Evolutionary conservation across 2,888 invertebrate species (phyloP).

Genomic region (Hirtodrosophila duncani): DNA sequence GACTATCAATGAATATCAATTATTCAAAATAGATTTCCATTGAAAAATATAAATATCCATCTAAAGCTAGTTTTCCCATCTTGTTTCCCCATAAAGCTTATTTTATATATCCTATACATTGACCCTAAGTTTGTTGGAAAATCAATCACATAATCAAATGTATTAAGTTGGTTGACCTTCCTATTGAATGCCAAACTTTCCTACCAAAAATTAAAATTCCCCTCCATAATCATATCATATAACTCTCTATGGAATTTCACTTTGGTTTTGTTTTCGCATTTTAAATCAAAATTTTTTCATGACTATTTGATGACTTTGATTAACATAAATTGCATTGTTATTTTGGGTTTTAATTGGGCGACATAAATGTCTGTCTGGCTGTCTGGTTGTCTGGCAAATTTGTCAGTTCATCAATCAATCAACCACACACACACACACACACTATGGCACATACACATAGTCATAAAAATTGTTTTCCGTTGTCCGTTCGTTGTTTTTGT

Average conservation of each 20-base stretch:
- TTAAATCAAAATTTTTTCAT: conserved; percentile 11
- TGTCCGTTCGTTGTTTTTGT: conserved; percentile 6
- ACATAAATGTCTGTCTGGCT: conserved; percentile 18
- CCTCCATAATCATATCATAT: neutral
- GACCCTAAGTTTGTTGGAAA: no score
- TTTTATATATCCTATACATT: no score
- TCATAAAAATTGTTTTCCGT: conserved; percentile 28
- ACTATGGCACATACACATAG: conserved; percentile 15
- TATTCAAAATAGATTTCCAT: no score
- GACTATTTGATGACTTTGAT: conserved; percentile 43
- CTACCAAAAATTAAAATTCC: no score
- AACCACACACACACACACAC: no score
- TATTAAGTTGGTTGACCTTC: no score
- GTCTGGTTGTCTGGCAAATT: conserved; percentile 30
- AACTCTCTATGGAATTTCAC: conserved; percentile 49
- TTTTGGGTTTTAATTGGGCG: conserved; percentile 50
- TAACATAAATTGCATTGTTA: conserved; percentile 56
- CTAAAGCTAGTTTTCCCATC: no score
- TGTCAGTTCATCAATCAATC: conserved; percentile 48
- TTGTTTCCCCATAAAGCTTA: no score
- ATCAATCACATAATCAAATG: no score
- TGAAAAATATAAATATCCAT: no score
- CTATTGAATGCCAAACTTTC: no score
- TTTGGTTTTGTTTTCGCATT: conserved; percentile 29
- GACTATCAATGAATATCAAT: no score